Evolutionary conservation across 2,888 invertebrate genomes (phyloP).

Genomic region (Gandaritis pyraliata): DNA sequence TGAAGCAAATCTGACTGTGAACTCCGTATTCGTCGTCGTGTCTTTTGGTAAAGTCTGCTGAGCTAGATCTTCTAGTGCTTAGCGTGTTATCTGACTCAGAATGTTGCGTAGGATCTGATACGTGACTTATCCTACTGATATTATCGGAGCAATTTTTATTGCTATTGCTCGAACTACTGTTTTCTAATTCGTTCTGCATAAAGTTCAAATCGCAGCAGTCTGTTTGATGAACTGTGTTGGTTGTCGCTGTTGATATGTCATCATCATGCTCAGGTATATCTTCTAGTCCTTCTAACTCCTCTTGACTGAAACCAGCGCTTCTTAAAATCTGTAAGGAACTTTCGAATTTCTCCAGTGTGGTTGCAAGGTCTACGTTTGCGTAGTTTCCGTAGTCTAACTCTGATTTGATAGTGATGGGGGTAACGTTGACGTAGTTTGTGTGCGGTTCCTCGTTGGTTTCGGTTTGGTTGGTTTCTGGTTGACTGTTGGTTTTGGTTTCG

Average conservation of each 20-base stretch:
- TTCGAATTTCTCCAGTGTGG: constrained; percentile 91
- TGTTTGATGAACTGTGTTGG: constrained; percentile 69
- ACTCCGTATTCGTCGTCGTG: constrained; percentile 76
- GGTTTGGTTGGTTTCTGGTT: constrained; percentile 61
- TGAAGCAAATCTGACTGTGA: constrained; percentile 69
- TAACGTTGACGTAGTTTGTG: constrained; percentile 82
- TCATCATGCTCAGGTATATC: constrained; percentile 78
- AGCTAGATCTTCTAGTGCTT: constrained; percentile 84
- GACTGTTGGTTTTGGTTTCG: constrained; percentile 81
- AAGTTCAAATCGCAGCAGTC: constrained; percentile 73
- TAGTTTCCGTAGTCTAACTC: constrained; percentile 84
- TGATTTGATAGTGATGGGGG: constrained; percentile 64
- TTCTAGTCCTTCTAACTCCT: constrained; percentile 80
- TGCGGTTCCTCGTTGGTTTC: constrained; percentile 61
- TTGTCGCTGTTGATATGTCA: constrained; percentile 72
- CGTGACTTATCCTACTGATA: constrained; percentile 82
- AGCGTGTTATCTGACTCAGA: constrained; percentile 74
- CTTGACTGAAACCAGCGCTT: constrained; percentile 85
- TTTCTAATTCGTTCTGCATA: constrained; percentile 75
- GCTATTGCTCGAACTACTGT: constrained; percentile 66
- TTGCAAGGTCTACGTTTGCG: constrained; percentile 90
- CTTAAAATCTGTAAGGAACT: constrained; percentile 88
- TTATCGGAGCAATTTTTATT: constrained; percentile 79
- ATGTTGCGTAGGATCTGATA: constrained; percentile 75
- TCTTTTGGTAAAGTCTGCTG: constrained; percentile 86